A percentile compares a stretch with the other conserved stretches of the same genome.
phyloP scores from a whole-genome alignment of 2,888 invertebrate genomes.

The Gymnoscelis rufifasciata region DNA sequence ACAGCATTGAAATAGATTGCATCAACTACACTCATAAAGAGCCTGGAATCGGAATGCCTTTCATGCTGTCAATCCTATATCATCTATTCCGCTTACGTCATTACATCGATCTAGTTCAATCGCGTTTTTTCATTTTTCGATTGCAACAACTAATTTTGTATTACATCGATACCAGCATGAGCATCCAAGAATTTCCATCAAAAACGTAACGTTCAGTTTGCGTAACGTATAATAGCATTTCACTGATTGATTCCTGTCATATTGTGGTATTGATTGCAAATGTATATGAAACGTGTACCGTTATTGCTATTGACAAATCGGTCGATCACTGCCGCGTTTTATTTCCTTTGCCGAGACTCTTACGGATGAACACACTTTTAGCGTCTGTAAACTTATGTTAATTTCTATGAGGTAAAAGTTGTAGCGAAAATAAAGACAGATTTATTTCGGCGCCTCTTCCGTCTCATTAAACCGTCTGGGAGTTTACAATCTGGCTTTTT shows the following conservation, averaged over 20 bases:
- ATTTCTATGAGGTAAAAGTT: slow-evolving; percentile 4
- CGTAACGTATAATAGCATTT: slow-evolving; percentile 47
- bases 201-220: slow-evolving; percentile 52
- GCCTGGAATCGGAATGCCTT: slow-evolving; percentile 10
- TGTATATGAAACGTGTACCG: slow-evolving; percentile 14
- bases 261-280: slow-evolving; percentile 29
- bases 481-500: background rate
- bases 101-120: slow-evolving; percentile 45
- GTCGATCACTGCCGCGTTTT: background rate
- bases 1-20: slow-evolving; percentile 11
- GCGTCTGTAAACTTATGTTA: background rate
- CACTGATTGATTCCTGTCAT: slow-evolving; percentile 31
- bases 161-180: slow-evolving; percentile 53
- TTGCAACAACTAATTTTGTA: slow-evolving; percentile 60
- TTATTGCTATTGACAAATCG: background rate
- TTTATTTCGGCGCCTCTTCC: slow-evolving; percentile 2
- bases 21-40: slow-evolving; percentile 12
- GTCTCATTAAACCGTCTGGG: slow-evolving; percentile 15
- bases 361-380: slow-evolving; percentile 1
- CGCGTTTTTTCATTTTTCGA: slow-evolving; percentile 52
- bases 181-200: slow-evolving; percentile 55
- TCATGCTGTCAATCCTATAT: slow-evolving; percentile 33
- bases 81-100: slow-evolving; percentile 48
- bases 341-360: background rate
- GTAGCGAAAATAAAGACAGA: background rate